phyloP scores from a whole-genome alignment of 2,797 vertebrate genomes.

The Oreortyx pictus region DNA sequence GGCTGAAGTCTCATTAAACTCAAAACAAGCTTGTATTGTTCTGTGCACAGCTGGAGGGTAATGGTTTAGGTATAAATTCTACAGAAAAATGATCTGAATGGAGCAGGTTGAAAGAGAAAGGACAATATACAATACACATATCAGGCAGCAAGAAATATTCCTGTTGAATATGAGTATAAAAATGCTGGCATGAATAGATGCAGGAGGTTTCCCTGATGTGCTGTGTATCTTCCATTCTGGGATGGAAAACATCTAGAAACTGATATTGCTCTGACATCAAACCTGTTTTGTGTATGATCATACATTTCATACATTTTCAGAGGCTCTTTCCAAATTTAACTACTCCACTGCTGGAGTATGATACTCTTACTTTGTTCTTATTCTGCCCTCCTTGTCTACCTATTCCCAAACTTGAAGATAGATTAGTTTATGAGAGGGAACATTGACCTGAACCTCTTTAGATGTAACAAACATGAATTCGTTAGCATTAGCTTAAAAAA shows the following conservation, averaged over 20 bases:
- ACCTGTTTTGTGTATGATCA: rapidly evolving
- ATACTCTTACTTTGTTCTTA: neutral
- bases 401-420: neutral
- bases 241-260: neutral
- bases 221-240: neutral
- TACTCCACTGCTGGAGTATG: neutral
- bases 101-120: neutral
- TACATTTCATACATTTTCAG: neutral
- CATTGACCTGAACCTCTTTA: neutral
- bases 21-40: neutral
- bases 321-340: neutral
- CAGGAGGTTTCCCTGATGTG: neutral
- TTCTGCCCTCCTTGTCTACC: neutral
- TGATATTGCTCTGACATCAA: rapidly evolving
- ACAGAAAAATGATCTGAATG: neutral
- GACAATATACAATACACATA: rapidly evolving
- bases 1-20: neutral
- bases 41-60: neutral
- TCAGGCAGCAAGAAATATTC: neutral
- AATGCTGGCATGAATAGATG: neutral
- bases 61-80: neutral
- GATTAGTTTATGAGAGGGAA: neutral
- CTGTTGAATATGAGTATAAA: too few relatives aligned
- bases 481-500: neutral
- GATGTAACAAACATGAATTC: neutral